Evolutionary conservation across 2,888 invertebrate genomes (phyloP), one percentile per base, ranked within the genome.

Genomic region (Schrankia costaestrigalis): DNA sequence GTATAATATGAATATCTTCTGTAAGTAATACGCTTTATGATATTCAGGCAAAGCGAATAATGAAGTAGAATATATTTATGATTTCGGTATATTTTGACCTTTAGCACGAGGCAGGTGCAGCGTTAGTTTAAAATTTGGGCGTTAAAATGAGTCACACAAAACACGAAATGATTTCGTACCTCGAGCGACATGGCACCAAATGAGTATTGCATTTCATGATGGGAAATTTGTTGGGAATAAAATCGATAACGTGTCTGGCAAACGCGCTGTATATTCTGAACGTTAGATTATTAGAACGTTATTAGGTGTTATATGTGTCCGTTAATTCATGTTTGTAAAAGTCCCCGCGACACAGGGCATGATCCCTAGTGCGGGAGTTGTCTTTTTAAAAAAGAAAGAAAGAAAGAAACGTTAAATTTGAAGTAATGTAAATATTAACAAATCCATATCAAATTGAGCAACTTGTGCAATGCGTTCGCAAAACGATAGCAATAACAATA

Each of bases 171-270:
- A 23, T 2, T 58, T 49, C 57, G 77, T 78, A 71, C 78, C 77
- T 60, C 63, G 64, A 56, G 63, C 75, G 64, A 63, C 71, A 53
- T 70, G 78, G 71, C 64, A 77, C 78, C 68, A 60, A 56, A 48
- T 52, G 61, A 56, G 63, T 56, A 70, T 63, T 77, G 71, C 77
- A 77, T 75, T 72, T 68, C 66, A 64, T 50, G 64, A 60, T 59
- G 55, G 55, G 47, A 56, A 59, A 59, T 49, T 47, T 50, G 54
- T 46, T 51, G 38, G 58, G 49, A 64, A 59, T 42, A 51, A 57
- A 61, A 63, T 57, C 67, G 41, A 66, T 63, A 46, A 40, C 31
- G 38, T 26, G 36, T 38, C 36, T 43, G 31, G 31, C 21, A 27
- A 34, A 44, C 36, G 31, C 28, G n/a, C 33, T 34, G 26, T 26